phyloP scores from a whole-genome alignment of 2,113 vertebrate species.

The Peromyscus californicus region DNA sequence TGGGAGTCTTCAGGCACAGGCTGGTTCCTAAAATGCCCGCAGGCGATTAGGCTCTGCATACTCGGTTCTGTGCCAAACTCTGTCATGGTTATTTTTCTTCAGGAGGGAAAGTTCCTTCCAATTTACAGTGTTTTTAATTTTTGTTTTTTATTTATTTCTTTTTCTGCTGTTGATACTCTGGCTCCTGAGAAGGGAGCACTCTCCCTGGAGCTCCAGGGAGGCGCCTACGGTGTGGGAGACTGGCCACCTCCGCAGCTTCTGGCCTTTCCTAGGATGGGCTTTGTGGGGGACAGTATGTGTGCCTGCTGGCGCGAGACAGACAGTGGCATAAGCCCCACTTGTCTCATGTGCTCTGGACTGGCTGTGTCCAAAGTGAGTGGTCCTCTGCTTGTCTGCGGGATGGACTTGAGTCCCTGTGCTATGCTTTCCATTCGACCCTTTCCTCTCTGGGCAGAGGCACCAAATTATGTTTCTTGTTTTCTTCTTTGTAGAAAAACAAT shows the following conservation, averaged over 20 bases:
- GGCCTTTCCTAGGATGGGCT: background rate
- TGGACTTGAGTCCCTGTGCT: background rate
- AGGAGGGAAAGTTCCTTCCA: constrained; percentile 60
- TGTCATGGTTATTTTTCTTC: constrained; percentile 66
- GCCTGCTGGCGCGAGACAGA: background rate
- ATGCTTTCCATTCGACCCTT: background rate
- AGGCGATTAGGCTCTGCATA: constrained; percentile 35
- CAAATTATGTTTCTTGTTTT: background rate
- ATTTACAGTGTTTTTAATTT: background rate
- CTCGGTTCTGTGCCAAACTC: constrained; percentile 49
- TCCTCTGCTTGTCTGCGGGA: background rate
- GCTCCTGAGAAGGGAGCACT: constrained; percentile 41
- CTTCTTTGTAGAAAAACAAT: background rate
- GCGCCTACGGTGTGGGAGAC: fast-evolving
- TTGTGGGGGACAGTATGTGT: background rate
- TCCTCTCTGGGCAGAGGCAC: background rate
- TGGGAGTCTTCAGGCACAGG: constrained; percentile 57
- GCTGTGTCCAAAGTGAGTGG: background rate
- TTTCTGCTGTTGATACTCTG: background rate
- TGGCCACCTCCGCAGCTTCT: fast-evolving
- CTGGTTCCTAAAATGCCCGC: constrained; percentile 71
- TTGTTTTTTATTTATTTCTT: constrained; percentile 2
- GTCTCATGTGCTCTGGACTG: background rate
- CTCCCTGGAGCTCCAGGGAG: background rate
- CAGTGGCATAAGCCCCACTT: fast-evolving